A percentile compares a stretch with the other conserved stretches of the same genome.
Conservation (phyloP, 2,797 vertebrate genomes). For the Margarornis squamiger region DNA sequence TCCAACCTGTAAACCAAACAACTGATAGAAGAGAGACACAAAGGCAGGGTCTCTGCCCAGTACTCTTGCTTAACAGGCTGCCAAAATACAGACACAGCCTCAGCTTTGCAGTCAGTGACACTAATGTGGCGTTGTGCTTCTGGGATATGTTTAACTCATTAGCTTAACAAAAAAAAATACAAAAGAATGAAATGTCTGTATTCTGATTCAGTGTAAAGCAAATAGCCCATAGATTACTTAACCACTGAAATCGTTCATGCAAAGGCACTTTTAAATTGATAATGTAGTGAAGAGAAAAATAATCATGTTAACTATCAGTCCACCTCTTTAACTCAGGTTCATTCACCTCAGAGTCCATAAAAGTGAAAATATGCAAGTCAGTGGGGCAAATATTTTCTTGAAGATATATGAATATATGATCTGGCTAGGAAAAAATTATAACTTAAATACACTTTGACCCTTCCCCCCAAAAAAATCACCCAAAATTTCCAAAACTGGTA, state of each 20-base stretch:
- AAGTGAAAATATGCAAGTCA: neutral
- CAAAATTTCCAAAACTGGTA: neutral
- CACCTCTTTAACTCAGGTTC: neutral
- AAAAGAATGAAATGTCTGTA: neutral
- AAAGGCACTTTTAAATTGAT: neutral
- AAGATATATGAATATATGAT: neutral
- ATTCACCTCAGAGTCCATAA: neutral
- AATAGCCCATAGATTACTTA: neutral
- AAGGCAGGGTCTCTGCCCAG: neutral
- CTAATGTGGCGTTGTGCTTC: conserved; percentile 1
- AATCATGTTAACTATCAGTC: neutral
- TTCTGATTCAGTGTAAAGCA: conserved; percentile 20
- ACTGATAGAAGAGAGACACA: neutral
- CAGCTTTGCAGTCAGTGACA: neutral
- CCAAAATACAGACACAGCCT: neutral
- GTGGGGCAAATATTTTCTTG: neutral
- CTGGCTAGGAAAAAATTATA: neutral
- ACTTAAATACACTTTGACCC: neutral
- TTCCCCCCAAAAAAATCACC: neutral
- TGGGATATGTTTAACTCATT: conserved; percentile 35
- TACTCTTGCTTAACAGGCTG: neutral
- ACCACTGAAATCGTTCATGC: neutral
- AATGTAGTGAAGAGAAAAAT: neutral
- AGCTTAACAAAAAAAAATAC: neutral
- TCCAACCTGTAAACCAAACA: neutral